Conservation (phyloP, 2,113 vertebrate genomes). For the Saccopteryx leptura region DNA sequence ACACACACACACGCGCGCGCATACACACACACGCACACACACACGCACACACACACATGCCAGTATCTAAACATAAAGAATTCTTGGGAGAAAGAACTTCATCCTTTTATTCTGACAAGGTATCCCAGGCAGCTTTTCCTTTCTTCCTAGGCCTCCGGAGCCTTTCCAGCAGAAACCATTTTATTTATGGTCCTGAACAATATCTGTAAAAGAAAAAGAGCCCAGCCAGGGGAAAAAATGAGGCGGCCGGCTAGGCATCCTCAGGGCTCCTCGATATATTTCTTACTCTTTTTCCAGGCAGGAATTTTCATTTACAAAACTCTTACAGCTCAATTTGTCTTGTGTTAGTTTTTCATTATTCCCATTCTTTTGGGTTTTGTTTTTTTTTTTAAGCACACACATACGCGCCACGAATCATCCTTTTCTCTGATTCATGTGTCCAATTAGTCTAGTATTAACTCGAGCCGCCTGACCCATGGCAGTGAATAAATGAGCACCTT, state of each 20-base stretch:
- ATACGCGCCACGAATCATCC: slow-evolving; percentile 66
- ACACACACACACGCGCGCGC: no score
- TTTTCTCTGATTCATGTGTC: slow-evolving; percentile 79
- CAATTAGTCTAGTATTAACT: slow-evolving; percentile 73
- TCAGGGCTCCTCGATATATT: slow-evolving; percentile 67
- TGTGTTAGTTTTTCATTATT: slow-evolving; percentile 65
- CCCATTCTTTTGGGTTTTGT: background rate
- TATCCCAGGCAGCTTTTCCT: slow-evolving; percentile 42
- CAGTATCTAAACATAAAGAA: slow-evolving; percentile 51
- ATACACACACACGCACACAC: no score
- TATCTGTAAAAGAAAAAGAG: slow-evolving; percentile 72
- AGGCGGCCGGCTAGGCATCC: slow-evolving; percentile 53
- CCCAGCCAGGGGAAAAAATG: slow-evolving; percentile 65
- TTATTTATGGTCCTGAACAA: slow-evolving; percentile 73
- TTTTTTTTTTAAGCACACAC: slow-evolving; percentile 62
- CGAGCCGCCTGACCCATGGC: slow-evolving; percentile 60
- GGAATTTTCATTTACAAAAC: slow-evolving; percentile 75
- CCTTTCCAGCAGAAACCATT: slow-evolving; percentile 69
- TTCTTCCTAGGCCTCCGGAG: slow-evolving; percentile 70
- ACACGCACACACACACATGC: no score
- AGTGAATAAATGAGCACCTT: slow-evolving; percentile 74
- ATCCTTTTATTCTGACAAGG: slow-evolving; percentile 56
- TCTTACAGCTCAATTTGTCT: slow-evolving; percentile 75
- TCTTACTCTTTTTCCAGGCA: slow-evolving; percentile 56
- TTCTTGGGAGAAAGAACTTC: background rate